A percentile compares a stretch with the other conserved stretches of the same genome.
Conservation (phyloP, 2,888 invertebrate species). For the Limenitis camilla region DNA sequence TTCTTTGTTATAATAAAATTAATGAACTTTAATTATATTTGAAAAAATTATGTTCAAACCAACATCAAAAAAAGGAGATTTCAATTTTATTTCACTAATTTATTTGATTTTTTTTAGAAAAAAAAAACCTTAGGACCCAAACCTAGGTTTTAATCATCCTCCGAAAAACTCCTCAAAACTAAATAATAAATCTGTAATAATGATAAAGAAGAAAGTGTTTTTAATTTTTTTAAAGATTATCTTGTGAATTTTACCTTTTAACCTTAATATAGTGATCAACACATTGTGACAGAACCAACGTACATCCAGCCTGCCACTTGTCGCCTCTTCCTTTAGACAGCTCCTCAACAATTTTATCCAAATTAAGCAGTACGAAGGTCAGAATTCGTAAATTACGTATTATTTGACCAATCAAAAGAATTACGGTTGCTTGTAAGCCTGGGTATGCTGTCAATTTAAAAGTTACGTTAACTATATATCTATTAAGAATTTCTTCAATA, state of each 20-base stretch:
- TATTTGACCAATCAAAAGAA: slow-evolving; percentile 50
- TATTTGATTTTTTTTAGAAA: too few species aligned
- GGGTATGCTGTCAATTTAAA: slow-evolving; percentile 42
- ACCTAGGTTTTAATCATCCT: too few species aligned
- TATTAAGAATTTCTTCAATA: background rate
- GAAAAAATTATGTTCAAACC: too few species aligned
- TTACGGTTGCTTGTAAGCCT: slow-evolving; percentile 54
- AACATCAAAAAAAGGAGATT: too few species aligned
- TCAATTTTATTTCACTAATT: too few species aligned
- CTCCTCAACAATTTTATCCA: slow-evolving; percentile 46
- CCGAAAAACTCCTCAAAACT: too few species aligned
- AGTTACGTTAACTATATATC: background rate
- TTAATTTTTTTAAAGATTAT: too few species aligned
- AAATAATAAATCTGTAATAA: too few species aligned
- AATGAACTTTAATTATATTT: too few species aligned
- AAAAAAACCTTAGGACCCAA: too few species aligned
- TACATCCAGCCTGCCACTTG: slow-evolving; percentile 44
- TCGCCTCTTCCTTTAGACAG: slow-evolving; percentile 29
- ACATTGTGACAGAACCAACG: slow-evolving; percentile 44
- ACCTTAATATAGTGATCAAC: slow-evolving; percentile 49
- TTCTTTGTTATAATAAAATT: too few species aligned
- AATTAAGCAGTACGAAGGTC: slow-evolving; percentile 43
- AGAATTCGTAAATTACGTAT: slow-evolving; percentile 55
- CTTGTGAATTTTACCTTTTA: slow-evolving; percentile 41
- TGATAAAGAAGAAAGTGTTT: too few species aligned